Conservation (phyloP, 2,888 invertebrate species). For the Apoda limacodes region DNA sequence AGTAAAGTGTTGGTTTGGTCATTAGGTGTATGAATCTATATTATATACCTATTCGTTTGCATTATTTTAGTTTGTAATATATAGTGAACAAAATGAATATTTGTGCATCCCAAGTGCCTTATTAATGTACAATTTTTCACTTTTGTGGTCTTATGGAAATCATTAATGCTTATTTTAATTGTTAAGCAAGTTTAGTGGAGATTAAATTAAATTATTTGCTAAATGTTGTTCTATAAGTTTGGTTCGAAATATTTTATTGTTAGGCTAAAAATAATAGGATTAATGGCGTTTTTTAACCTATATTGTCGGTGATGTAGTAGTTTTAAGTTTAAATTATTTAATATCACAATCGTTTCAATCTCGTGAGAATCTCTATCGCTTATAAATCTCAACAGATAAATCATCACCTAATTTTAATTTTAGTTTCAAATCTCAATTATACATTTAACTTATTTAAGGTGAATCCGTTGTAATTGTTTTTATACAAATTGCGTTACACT, state of each 20-base stretch:
- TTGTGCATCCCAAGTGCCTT: constrained; percentile 65
- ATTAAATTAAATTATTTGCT: constrained; percentile 69
- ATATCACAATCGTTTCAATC: constrained; percentile 47
- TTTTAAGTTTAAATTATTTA: constrained; percentile 22
- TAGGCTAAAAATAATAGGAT: too few relatives aligned
- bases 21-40: constrained; percentile 22
- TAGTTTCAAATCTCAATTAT: too few relatives aligned
- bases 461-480: too few relatives aligned
- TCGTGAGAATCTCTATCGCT: constrained; percentile 45
- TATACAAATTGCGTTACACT: too few relatives aligned
- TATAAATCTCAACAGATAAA: too few relatives aligned
- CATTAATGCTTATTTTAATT: constrained; percentile 57
- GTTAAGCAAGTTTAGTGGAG: constrained; percentile 61
- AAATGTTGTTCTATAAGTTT: too few relatives aligned
- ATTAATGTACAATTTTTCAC: constrained; percentile 59
- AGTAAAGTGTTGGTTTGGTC: too few relatives aligned
- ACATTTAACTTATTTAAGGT: too few relatives aligned
- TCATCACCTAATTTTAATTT: too few relatives aligned
- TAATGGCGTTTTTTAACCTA: constrained; percentile 23
- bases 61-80: constrained; percentile 45
- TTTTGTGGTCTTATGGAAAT: constrained; percentile 55
- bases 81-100: constrained; percentile 46
- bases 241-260: too few relatives aligned
- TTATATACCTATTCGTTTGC: constrained; percentile 36
- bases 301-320: constrained; percentile 31